Base-by-base conservation (phyloP, 2,888 invertebrate species). In the Nebria brevicollis region DNA sequence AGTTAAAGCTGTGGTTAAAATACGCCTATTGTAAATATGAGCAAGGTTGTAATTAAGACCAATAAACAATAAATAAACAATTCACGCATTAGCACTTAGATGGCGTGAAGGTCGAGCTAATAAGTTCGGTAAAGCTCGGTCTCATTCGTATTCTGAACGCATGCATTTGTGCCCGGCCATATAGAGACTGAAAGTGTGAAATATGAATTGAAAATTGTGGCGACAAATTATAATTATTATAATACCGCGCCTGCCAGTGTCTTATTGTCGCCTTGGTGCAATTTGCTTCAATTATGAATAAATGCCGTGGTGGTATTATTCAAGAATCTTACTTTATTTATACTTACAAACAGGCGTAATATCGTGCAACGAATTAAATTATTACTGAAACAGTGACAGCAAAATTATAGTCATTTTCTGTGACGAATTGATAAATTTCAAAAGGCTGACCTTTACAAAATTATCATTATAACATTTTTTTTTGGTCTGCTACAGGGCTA, bases 141-240 rank as follows among this genome's bases (percentile, higher is more conserved):
- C 34, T 34, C 13, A 26, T 70, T 70, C 70, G 70, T 70, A 66
- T 66, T 66, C 66, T n/a, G 34, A 34, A 65, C 66, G 13, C 15
- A 13, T 8, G 66, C 13, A 66, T 13, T 15, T 66, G 66, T 25
- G n/a, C n/a, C 20, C 66, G 66, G 13, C 66, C 66, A 25, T 66
- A 66, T 66, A 66, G n/a, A 70, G 70, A 13, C 66, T 25, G 70
- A 70, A 25, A 25, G 70, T 70, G 70, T 70, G 70, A 70, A 26
- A 70, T 70, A 70, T 20, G 70, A 70, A 70, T 70, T 70, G 26
- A 70, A 26, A 70, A 70, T 70, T 25, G 70, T 70, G 42, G 73
- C 73, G 73, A 73, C 73, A 73, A 73, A 73, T 73, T 73, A 43
- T 73, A 73, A 73, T 73, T 26, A 73, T 73, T 72, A 72, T 34